phyloP scores from a whole-genome alignment of 2,113 vertebrate genomes.

The Neoarius graeffei region DNA sequence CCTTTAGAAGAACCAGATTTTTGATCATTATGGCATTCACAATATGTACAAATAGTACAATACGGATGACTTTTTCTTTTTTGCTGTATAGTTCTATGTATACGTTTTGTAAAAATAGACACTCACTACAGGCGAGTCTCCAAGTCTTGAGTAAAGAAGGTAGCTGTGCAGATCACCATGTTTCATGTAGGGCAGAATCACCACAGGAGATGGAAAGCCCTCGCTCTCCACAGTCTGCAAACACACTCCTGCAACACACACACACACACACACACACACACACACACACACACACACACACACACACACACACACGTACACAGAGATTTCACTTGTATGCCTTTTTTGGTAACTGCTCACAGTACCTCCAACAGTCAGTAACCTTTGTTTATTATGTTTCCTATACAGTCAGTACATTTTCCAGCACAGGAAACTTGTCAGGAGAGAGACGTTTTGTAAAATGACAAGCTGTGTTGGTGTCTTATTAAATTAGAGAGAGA shows the following conservation, averaged over 20 bases:
- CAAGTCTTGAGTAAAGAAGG: conserved; percentile 86
- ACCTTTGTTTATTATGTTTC: not conserved
- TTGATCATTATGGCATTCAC: not conserved
- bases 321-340: not conserved
- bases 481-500: not conserved
- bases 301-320: no score
- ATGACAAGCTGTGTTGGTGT: not conserved
- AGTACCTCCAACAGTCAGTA: no score
- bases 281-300: no score
- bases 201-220: conserved; percentile 87
- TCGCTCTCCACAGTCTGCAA: conserved; percentile 90
- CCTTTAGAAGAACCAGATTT: not conserved
- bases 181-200: conserved; percentile 91
- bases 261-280: no score
- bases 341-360: no score
- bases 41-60: not conserved
- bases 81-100: no score
- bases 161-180: conserved; percentile 94
- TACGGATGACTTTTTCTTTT: no score
- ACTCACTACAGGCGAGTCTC: conserved; percentile 85
- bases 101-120: not conserved
- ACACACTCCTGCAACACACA: conserved; percentile 79
- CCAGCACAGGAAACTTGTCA: not conserved
- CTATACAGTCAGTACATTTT: no score
- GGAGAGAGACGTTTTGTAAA: not conserved